Base-by-base conservation (phyloP, 2,888 invertebrate species). In the Gisinianus flammeolus region DNA sequence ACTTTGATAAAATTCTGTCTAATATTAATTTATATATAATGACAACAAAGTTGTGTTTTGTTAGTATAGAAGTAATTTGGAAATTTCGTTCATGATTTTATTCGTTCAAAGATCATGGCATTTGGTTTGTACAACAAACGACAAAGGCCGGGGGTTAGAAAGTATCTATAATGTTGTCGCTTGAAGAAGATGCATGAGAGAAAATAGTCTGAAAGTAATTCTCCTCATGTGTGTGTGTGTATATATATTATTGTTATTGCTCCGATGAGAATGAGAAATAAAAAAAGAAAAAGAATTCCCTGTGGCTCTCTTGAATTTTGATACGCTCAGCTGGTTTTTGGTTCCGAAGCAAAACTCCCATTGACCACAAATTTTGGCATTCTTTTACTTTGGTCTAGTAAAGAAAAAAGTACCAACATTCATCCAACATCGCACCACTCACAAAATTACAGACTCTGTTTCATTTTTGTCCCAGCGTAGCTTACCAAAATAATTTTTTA, bases 331-430 rank as follows among this genome's bases (percentile, higher is more conserved):
- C 70, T 70, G 54, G 54, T 52, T 70, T 62, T 52, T 44, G 70
- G 35, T 68, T 33, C 35, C 22, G 35, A 33, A 35, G n/a, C n/a
- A n/a, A 68, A 22, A 52, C 54, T 70, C 52, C 26, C 52, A 24
- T 52, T 70, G 70, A 70, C 70, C 70, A 70, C 70, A 70, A 70
- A 52, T 70, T 70, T 70, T 52, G 35, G 28, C 70, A 28, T 70
- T 70, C 52, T 52, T 52, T 52, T 70, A 31, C 24, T 19, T 70
- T 24, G 12, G 6, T 35, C 12, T 35, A 8, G 35, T 35, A 35
- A 12, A 35, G 12, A 35, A 35, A 12, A 35, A 35, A 8, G 35
- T 35, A 35, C 5, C 5, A 35, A 35, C 35, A 35, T 35, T 12
- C 5, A 35, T 35, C 35, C 5, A 35, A 35, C 12, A 35, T 35